Evolutionary conservation across 2,888 invertebrate species (phyloP).

Genomic region (Sinhomidia bicolor): DNA sequence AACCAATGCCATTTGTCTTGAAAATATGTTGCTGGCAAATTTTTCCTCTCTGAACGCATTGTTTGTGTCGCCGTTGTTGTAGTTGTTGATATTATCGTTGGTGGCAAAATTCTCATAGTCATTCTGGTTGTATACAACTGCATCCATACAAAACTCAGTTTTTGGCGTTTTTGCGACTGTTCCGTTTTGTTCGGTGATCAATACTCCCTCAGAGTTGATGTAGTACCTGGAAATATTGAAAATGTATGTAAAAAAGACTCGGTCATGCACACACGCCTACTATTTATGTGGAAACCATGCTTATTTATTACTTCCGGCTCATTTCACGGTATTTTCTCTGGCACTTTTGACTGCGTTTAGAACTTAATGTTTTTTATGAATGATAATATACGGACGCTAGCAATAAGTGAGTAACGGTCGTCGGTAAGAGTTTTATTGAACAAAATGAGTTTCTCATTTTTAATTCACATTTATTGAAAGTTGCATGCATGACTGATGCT

Average conservation of each 20-base stretch:
- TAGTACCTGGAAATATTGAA: constrained; percentile 58
- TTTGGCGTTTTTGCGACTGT: constrained; percentile 56
- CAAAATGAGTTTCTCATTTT: background rate
- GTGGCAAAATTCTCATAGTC: background rate
- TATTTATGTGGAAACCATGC: background rate
- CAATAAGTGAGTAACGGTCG: background rate
- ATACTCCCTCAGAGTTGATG: constrained; percentile 53
- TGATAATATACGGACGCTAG: background rate
- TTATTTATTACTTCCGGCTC: constrained; percentile 44
- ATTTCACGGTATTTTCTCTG: background rate
- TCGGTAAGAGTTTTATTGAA: background rate
- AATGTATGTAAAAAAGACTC: constrained; percentile 3
- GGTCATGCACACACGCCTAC: constrained; percentile 1
- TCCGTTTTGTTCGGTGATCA: constrained; percentile 58
- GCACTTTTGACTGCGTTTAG: constrained; percentile 32
- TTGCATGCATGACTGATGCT: no score
- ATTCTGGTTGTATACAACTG: constrained; percentile 28
- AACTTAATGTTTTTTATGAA: constrained; percentile 33
- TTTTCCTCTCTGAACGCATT: background rate
- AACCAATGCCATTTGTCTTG: constrained; percentile 63
- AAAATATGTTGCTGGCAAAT: constrained; percentile 26
- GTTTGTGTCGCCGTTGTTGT: background rate
- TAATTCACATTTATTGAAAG: background rate
- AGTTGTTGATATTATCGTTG: background rate
- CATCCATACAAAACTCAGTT: constrained; percentile 59